Evolutionary conservation across 2,113 vertebrate species (phyloP), one percentile per base, ranked within the genome.

Genomic region (Pterocles burchelli): DNA sequence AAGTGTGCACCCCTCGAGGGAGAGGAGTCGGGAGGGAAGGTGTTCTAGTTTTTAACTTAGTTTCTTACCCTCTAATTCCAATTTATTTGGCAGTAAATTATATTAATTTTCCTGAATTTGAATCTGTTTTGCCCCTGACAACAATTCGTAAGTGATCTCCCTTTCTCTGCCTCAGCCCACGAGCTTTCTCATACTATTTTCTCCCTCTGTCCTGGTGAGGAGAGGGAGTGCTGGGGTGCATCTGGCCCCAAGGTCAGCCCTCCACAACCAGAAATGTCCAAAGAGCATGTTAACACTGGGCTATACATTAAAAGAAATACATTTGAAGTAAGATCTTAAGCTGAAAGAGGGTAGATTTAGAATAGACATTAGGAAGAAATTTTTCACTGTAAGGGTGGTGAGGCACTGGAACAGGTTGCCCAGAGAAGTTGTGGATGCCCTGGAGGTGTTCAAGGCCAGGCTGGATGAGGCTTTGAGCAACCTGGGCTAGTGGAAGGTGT

Each of bases 261-360:
- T 38, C 28, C 33, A 5, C n/a, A 29, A 33, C 22, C 48, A 83
- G 57, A 57, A 49, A 33, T 43, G 22, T 20, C 34, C 31, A 55
- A 55, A 6, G 26, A 75, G 22, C 49, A 25, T 9, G 2, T 17
- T 10, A n/a, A 70, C 21, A 3, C 14, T 13, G 33, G 10, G 46
- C 10, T 26, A n/a, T 16, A 9, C 9, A 3, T 9, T 2, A 12
- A n/a, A 34, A 12, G 36, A 31, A 36, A 21, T 5, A 1, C 16
- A 14, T 33, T 34, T n/a, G 38, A 41, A 41, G 38, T 41, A 41
- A 10, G 38, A 41, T 41, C 12, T 41, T 41, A 41, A 41, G 38
- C 38, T 41, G 38, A 41, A 41, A 41, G 38, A 41, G 38, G 38
- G 38, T 11, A 41, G 38, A 41, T 41, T 41, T 41, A 41, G 38